Evolutionary conservation across 2,113 vertebrate genomes (phyloP).

Genomic region (Hydropotes inermis): DNA sequence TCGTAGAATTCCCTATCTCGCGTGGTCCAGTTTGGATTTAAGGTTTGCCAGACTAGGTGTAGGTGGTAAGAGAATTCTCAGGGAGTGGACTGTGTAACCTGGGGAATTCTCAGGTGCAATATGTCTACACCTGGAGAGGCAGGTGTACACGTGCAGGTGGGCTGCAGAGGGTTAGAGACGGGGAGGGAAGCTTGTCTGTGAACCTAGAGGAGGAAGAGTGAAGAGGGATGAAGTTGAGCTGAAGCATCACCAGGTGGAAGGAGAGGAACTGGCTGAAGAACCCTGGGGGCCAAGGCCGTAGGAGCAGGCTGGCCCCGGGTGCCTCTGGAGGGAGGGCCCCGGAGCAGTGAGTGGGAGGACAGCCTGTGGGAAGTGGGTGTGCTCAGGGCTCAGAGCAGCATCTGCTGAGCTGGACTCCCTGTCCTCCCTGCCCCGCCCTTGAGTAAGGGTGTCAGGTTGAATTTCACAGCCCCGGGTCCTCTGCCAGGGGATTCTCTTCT

Average conservation of each 20-base stretch:
- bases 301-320: rapidly evolving
- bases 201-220: not conserved
- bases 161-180: not conserved
- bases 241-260: not conserved
- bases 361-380: not conserved
- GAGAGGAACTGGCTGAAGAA: too few relatives aligned
- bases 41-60: not conserved
- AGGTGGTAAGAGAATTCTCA: not conserved
- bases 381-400: not conserved
- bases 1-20: not conserved
- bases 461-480: slow-evolving; percentile 77
- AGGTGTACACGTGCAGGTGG: not conserved
- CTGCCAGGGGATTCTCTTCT: slow-evolving; percentile 81
- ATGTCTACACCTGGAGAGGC: not conserved
- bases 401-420: not conserved
- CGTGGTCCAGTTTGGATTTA: not conserved
- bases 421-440: slow-evolving; percentile 31
- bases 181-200: not conserved
- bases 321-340: not conserved
- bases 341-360: not conserved
- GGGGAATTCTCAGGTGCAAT: rapidly evolving
- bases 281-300: not conserved
- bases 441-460: slow-evolving; percentile 63
- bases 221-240: not conserved
- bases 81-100: not conserved